phyloP scores from a whole-genome alignment of 2,797 vertebrate species.

The Eurystomus glaucurus region DNA sequence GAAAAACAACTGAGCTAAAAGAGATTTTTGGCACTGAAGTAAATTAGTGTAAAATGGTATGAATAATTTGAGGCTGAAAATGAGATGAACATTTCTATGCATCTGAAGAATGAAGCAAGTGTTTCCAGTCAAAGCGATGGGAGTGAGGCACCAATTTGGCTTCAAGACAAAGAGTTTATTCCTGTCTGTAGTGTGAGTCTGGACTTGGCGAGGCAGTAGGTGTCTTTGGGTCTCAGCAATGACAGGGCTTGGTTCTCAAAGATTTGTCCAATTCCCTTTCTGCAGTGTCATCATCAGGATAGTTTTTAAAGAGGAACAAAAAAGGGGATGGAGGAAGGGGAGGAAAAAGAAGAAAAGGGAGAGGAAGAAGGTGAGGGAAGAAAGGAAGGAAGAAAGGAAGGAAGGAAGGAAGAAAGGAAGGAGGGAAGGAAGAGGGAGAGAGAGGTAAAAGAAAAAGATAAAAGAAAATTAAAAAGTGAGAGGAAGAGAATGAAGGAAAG shows the following conservation, averaged over 20 bases:
- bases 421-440: no score
- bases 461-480: accelerated
- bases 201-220: not conserved
- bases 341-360: accelerated
- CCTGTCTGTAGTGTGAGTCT: not conserved
- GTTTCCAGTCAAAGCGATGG: not conserved
- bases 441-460: not conserved
- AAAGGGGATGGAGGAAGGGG: not conserved
- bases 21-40: not conserved
- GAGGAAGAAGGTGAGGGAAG: accelerated
- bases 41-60: not conserved
- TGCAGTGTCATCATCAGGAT: not conserved
- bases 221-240: not conserved
- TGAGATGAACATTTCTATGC: accelerated
- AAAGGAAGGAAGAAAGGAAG: accelerated
- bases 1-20: not conserved
- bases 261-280: not conserved
- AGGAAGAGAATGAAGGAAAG: accelerated
- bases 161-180: not conserved
- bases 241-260: not conserved
- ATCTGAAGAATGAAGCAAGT: not conserved
- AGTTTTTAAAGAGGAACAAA: not conserved
- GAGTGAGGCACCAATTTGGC: not conserved
- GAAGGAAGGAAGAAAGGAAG: accelerated
- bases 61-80: not conserved